These are phyloP conservation scores for Holacanthella duospinosa DNA, from an alignment of 2,888 invertebrate genomes.

Conservation along the genomic window DNA sequence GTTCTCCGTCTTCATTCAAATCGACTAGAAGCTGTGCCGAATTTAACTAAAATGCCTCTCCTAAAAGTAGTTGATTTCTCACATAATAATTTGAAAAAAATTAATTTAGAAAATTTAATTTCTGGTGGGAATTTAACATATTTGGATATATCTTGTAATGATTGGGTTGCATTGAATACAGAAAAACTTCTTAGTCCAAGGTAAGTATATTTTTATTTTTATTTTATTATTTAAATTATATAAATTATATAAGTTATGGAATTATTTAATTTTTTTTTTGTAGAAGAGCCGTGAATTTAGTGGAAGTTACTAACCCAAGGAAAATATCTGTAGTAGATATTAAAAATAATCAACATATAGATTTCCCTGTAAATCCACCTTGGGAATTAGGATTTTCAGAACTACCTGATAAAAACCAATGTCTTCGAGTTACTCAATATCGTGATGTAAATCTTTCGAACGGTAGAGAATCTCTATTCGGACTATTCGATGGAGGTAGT, in stretches of 20 bases:
- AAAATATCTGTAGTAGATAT: constrained; percentile 18
- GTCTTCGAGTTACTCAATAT: constrained; percentile 32
- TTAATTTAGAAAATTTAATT: constrained; percentile 63
- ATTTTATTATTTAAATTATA: too few species aligned
- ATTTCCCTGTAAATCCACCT: constrained; percentile 50
- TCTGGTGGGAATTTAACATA: constrained; percentile 64
- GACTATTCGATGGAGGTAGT: constrained; percentile 56
- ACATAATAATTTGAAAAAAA: constrained; percentile 69
- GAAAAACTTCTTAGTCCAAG: constrained; percentile 32
- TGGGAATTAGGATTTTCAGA: constrained; percentile 79
- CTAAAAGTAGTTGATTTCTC: constrained; percentile 72
- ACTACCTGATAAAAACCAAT: constrained; percentile 54
- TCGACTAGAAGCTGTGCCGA: constrained; percentile 61
- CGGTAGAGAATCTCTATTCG: constrained; percentile 65
- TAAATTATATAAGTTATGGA: too few species aligned
- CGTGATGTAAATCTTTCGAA: constrained; percentile 33
- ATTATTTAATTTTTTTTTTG: neutral
- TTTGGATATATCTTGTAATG: constrained; percentile 72
- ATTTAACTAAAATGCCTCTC: constrained; percentile 60
- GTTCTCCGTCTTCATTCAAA: constrained; percentile 74
- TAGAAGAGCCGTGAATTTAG: constrained; percentile 63
- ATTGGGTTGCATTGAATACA: constrained; percentile 66
- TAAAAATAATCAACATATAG: constrained; percentile 20
- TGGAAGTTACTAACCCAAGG: constrained; percentile 64
- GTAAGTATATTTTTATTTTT: too few species aligned